Evolutionary conservation across 2,888 invertebrate genomes (phyloP).

Genomic region (Microchrysa polita): DNA sequence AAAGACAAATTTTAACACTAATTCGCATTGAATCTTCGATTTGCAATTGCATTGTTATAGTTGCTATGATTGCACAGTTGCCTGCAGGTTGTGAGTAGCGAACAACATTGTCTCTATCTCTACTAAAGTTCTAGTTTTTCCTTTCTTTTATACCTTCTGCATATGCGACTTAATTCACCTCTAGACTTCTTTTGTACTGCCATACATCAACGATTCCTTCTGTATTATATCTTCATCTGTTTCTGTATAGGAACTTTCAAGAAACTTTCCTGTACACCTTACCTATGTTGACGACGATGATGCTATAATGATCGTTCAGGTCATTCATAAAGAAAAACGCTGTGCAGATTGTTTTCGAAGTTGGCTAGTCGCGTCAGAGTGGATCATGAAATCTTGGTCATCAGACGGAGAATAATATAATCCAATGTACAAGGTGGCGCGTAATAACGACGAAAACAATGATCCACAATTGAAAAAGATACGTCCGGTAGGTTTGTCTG

Average conservation of each 20-base stretch:
- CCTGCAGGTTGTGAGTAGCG: not conserved
- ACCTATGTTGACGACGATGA: not conserved
- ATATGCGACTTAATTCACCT: not conserved
- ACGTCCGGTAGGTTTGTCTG: not conserved
- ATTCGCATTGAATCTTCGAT: not conserved
- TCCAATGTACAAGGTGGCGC: no score
- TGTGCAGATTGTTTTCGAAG: not conserved
- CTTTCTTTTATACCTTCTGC: not conserved
- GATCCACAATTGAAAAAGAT: not conserved
- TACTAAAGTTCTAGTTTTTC: not conserved
- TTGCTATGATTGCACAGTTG: constrained; percentile 13
- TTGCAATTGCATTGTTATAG: not conserved
- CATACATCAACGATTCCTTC: not conserved
- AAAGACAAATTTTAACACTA: no score
- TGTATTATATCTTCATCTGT: not conserved
- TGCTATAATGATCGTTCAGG: constrained; percentile 3
- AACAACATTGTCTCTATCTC: not conserved
- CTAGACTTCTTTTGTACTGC: not conserved
- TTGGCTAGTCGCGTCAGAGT: not conserved
- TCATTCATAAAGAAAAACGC: not conserved
- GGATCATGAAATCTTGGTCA: not conserved
- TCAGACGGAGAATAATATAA: not conserved
- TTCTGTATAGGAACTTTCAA: no score
- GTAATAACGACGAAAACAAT: no score
- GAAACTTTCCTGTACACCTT: constrained; percentile 6